phyloP scores from a whole-genome alignment of 2,113 vertebrate genomes.

The Lophura nycthemera region DNA sequence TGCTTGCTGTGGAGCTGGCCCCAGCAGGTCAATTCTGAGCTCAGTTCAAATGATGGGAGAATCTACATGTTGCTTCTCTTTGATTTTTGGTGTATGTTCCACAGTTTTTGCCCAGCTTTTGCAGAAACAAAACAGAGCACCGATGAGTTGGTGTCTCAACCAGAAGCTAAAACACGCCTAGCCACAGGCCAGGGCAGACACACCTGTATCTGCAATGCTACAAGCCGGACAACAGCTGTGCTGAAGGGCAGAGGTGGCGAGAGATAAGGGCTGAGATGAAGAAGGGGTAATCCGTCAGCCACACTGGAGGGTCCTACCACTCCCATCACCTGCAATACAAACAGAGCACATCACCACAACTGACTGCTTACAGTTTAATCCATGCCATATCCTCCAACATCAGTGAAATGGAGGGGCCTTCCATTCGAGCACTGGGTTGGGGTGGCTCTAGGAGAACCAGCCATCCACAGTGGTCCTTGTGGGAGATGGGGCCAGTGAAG shows the following conservation, averaged over 20 bases:
- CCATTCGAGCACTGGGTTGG: constrained; percentile 25
- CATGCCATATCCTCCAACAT: constrained; percentile 74
- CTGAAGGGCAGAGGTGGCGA: constrained; percentile 99
- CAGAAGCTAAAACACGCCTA: constrained; percentile 73
- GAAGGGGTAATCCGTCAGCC: constrained; percentile 96
- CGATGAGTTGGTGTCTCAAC: constrained; percentile 73
- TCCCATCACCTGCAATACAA: constrained; percentile 96
- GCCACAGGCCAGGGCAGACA: constrained; percentile 79
- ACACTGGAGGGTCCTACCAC: constrained; percentile 99
- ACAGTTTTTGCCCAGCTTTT: constrained; percentile 88
- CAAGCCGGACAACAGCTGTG: constrained; percentile 97
- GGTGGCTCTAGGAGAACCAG: constrained; percentile 47
- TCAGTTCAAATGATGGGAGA: constrained; percentile 55
- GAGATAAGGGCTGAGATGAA: constrained; percentile 99
- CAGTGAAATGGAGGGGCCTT: constrained; percentile 59
- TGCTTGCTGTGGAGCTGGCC: constrained; percentile 3
- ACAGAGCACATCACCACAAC: constrained; percentile 84
- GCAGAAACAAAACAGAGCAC: constrained; percentile 80
- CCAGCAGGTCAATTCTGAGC: constrained; percentile 51
- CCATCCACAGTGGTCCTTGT: constrained; percentile 12
- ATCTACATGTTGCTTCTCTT: constrained; percentile 16
- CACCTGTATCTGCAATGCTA: constrained; percentile 99
- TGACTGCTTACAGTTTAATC: constrained; percentile 75
- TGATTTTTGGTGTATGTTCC: constrained; percentile 52
- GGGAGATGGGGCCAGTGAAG: constrained; percentile 33